Percentiles rank a stretch among this genome's conserved stretches.
These are phyloP conservation scores for Plagiodera versicolora DNA, from an alignment of 2,888 invertebrate genomes.

Conservation along the genomic window DNA sequence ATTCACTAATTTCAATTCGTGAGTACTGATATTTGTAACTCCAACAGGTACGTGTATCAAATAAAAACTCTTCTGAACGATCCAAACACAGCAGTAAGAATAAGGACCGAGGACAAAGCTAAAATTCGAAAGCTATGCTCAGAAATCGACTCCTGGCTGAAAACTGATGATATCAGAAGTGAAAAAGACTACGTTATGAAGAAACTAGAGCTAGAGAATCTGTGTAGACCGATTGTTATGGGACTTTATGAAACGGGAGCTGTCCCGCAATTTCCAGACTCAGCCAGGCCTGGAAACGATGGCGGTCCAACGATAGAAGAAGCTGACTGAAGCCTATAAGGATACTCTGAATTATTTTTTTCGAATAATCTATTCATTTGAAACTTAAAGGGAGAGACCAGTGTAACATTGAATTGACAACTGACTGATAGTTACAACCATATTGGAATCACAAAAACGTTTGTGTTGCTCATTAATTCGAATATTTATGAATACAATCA, in stretches of 20 bases:
- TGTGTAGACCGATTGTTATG: conserved; percentile 61
- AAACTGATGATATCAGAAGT: conserved; percentile 60
- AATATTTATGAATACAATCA: no score
- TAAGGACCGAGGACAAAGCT: conserved; percentile 58
- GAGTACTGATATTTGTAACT: background rate
- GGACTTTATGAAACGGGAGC: conserved; percentile 38
- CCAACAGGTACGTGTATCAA: conserved; percentile 30
- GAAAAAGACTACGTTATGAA: conserved; percentile 64
- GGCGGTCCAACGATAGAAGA: conserved; percentile 46
- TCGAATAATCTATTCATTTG: no score
- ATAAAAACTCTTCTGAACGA: conserved; percentile 40
- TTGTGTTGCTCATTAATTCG: no score
- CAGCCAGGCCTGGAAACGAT: conserved; percentile 32
- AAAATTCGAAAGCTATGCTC: conserved; percentile 56
- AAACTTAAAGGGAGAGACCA: no score
- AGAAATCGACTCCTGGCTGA: conserved; percentile 68
- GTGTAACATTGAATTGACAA: no score
- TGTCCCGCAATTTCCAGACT: conserved; percentile 32
- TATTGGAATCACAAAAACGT: no score
- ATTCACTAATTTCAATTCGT: background rate
- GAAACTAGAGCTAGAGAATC: conserved; percentile 61
- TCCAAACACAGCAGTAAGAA: conserved; percentile 55
- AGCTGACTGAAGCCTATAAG: conserved; percentile 36
- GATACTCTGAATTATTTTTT: no score
- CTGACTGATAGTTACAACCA: no score